phyloP scores from a whole-genome alignment of 2,888 invertebrate species.

The Netelia melanura region DNA sequence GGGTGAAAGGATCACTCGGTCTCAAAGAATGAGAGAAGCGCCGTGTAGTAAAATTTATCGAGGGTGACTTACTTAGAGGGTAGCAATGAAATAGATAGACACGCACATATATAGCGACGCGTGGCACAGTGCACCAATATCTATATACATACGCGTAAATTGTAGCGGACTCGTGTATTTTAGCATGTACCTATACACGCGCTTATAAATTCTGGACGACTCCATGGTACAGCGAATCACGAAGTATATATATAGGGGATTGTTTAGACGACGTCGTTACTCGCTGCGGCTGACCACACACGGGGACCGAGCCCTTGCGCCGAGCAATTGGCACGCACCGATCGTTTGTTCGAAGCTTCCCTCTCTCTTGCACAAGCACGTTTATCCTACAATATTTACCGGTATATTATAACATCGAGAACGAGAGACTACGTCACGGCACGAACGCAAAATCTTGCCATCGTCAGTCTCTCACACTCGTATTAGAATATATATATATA shows the following conservation, averaged over 20 bases:
- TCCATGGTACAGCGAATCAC: not conserved
- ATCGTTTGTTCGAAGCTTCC: slow-evolving; percentile 66
- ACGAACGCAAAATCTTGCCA: slow-evolving; percentile 43
- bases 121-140: not conserved
- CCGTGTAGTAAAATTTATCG: slow-evolving; percentile 29
- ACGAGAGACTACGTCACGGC: slow-evolving; percentile 51
- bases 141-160: not conserved
- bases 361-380: not conserved
- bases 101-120: not conserved
- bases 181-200: not conserved
- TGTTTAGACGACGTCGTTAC: slow-evolving; percentile 62
- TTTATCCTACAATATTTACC: slow-evolving; percentile 51
- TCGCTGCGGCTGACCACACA: slow-evolving; percentile 61
- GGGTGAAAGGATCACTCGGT: slow-evolving; percentile 8
- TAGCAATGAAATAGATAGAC: slow-evolving; percentile 15
- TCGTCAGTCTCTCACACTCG: slow-evolving; percentile 40
- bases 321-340: slow-evolving; percentile 71
- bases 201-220: slow-evolving; percentile 21
- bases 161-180: slow-evolving; percentile 9
- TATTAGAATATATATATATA: slow-evolving; percentile 10
- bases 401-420: slow-evolving; percentile 29
- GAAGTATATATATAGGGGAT: slow-evolving; percentile 18
- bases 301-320: slow-evolving; percentile 60
- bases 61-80: slow-evolving; percentile 9
- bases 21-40: slow-evolving; percentile 12